Percentiles rank a stretch among this genome's conserved stretches.
phyloP scores from a whole-genome alignment of 1,140 invertebrate genomes.

The Penaeus japonicus region DNA sequence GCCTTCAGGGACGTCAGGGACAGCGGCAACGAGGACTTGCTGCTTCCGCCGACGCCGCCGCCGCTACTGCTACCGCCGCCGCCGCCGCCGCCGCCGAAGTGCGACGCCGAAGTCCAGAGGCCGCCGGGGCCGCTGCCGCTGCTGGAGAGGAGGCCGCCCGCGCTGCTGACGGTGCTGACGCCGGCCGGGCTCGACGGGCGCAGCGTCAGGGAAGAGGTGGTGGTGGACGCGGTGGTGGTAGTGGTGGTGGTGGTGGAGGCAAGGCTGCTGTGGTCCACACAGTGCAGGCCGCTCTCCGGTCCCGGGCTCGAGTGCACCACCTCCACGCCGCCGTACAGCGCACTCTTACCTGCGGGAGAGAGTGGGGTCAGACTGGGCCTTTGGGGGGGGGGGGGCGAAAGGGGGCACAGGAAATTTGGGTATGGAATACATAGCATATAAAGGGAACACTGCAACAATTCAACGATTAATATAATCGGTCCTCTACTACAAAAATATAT shows the following conservation, averaged over 20 bases:
- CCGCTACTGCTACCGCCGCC: not conserved
- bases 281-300: constrained; percentile 34
- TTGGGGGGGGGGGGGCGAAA: no score
- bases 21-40: constrained; percentile 40
- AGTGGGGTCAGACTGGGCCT: not conserved
- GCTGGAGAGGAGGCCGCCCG: not conserved
- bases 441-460: no score
- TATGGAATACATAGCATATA: no score
- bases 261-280: constrained; percentile 20
- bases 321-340: constrained; percentile 30
- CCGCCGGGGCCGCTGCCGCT: constrained; percentile 4
- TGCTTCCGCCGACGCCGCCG: constrained; percentile 27
- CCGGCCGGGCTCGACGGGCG: not conserved
- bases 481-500: no score
- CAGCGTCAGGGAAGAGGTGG: constrained; percentile 8
- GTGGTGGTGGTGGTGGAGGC: constrained; percentile 13
- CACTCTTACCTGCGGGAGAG: constrained; percentile 38
- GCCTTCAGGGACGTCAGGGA: constrained; percentile 58
- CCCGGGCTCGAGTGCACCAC: constrained; percentile 6
- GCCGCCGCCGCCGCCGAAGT: not conserved
- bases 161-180: not conserved
- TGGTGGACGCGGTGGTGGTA: constrained; percentile 13
- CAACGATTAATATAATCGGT: no score
- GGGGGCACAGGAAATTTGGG: no score
- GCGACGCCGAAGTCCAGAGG: not conserved